These are phyloP conservation scores for Arctia plantaginis DNA, from an alignment of 2,888 invertebrate genomes.

Conservation along the genomic window DNA sequence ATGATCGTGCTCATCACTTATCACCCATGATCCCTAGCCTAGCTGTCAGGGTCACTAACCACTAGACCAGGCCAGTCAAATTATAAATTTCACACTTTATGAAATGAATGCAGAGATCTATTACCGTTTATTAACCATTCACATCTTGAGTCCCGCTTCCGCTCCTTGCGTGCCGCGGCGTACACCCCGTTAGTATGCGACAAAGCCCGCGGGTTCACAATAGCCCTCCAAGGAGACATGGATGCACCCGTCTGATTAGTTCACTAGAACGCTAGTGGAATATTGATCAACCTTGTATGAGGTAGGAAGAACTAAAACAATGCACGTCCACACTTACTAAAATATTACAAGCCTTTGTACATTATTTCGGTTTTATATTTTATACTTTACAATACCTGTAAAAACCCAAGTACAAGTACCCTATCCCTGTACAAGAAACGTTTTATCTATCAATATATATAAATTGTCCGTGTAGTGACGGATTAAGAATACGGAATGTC, in stretches of 20 bases:
- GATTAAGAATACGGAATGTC: too few relatives aligned
- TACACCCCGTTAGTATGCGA: conserved; percentile 45
- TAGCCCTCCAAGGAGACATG: conserved; percentile 42
- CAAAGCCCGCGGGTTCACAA: conserved; percentile 29
- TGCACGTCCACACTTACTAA: neutral
- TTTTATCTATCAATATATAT: too few relatives aligned
- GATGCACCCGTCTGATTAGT: conserved; percentile 53
- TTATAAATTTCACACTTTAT: neutral
- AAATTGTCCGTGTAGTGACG: too few relatives aligned
- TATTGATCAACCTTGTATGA: conserved; percentile 41
- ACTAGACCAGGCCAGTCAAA: too few relatives aligned
- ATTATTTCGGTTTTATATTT: neutral
- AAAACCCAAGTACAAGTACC: too few relatives aligned
- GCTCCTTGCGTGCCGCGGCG: conserved; percentile 18
- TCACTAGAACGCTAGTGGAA: conserved; percentile 35
- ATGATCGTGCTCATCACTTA: too few relatives aligned
- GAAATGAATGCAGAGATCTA: neutral
- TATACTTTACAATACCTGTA: too few relatives aligned
- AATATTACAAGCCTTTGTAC: neutral
- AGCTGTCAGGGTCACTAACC: too few relatives aligned
- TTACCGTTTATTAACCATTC: conserved; percentile 4
- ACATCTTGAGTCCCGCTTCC: conserved; percentile 28
- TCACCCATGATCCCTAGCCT: too few relatives aligned
- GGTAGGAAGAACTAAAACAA: conserved; percentile 30
- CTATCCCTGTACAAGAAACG: too few relatives aligned